These are phyloP conservation scores for Trididemnum nubilum DNA, from an alignment of 23 tunicate genomes.

Conservation along the genomic window DNA sequence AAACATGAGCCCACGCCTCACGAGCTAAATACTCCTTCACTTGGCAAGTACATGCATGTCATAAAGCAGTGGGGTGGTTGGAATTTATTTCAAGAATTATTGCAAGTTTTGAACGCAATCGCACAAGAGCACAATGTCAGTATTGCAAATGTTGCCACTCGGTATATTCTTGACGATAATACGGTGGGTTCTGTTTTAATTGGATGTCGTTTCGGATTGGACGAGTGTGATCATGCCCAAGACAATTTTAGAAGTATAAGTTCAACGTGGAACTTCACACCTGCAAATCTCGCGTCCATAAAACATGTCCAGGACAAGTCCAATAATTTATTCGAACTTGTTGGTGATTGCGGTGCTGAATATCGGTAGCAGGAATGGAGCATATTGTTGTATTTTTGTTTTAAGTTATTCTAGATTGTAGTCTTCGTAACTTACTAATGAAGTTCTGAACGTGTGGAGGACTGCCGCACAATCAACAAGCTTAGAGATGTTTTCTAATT, in stretches of 20 bases:
- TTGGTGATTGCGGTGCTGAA: slow-evolving; percentile 85
- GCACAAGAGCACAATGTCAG: slow-evolving; percentile 59
- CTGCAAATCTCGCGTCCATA: slow-evolving; percentile 28
- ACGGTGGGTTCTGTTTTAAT: slow-evolving; percentile 59
- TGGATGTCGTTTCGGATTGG: slow-evolving; percentile 73
- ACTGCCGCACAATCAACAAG: too few species aligned
- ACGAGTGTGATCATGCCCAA: slow-evolving; percentile 53
- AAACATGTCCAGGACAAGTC: slow-evolving; percentile 32
- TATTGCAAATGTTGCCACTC: slow-evolving; percentile 76
- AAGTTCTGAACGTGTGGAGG: too few species aligned
- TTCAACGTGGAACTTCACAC: slow-evolving; percentile 43
- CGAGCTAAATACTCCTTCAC: slow-evolving; percentile 69
- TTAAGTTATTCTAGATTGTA: not conserved
- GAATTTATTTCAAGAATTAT: slow-evolving; percentile 74
- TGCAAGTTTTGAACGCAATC: slow-evolving; percentile 46
- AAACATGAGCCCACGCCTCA: slow-evolving; percentile 63
- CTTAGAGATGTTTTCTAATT: too few species aligned
- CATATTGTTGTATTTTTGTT: too few species aligned
- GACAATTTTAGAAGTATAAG: slow-evolving; percentile 68
- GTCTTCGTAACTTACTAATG: too few species aligned
- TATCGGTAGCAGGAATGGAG: slow-evolving; percentile 67
- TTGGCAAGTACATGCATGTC: slow-evolving; percentile 74
- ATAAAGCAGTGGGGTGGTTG: slow-evolving; percentile 86
- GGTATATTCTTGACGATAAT: slow-evolving; percentile 61
- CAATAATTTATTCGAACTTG: slow-evolving; percentile 46